Percentiles rank a stretch among this genome's conserved stretches.
These are phyloP conservation scores for Drosophila athabasca DNA, from an alignment of 1,140 invertebrate species.

Conservation along the genomic window DNA sequence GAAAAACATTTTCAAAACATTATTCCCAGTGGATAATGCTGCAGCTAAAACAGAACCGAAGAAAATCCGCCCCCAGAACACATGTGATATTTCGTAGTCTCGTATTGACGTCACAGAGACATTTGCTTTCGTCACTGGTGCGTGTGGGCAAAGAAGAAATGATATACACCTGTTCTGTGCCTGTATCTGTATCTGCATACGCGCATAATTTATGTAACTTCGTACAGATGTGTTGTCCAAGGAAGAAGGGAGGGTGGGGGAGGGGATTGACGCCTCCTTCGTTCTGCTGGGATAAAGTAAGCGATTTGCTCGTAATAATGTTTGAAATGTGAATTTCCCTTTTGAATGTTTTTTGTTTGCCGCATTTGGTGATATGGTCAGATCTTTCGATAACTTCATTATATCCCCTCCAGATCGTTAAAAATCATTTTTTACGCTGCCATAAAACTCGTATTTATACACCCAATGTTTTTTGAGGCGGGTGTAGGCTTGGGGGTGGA, in stretches of 20 bases:
- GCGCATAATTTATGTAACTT: constrained; percentile 32
- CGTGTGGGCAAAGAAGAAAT: constrained; percentile 1
- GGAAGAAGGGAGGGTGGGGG: constrained; percentile 5
- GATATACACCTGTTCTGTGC: no score
- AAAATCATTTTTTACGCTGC: constrained; percentile 44
- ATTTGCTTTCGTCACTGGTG: constrained; percentile 36
- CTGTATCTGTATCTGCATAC: neutral
- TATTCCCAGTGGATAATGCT: constrained; percentile 16
- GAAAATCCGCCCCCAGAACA: neutral
- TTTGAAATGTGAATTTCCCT: constrained; percentile 5
- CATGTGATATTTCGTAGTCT: constrained; percentile 29
- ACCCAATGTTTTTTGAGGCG: neutral
- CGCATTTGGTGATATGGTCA: constrained; percentile 18
- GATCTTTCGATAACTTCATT: constrained; percentile 39
- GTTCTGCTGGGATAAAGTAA: constrained; percentile 18
- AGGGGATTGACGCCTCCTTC: constrained; percentile 7
- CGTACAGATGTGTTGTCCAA: constrained; percentile 1
- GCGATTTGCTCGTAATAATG: constrained; percentile 6
- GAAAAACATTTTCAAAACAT: neutral
- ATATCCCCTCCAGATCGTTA: constrained; percentile 22
- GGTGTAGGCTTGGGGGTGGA: neutral
- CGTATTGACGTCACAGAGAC: constrained; percentile 47
- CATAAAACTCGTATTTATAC: constrained; percentile 50
- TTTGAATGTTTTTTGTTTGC: constrained; percentile 41
- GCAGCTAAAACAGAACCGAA: neutral